Base-by-base conservation (phyloP, 2,888 invertebrate species). In the Hemaris fuciformis region DNA sequence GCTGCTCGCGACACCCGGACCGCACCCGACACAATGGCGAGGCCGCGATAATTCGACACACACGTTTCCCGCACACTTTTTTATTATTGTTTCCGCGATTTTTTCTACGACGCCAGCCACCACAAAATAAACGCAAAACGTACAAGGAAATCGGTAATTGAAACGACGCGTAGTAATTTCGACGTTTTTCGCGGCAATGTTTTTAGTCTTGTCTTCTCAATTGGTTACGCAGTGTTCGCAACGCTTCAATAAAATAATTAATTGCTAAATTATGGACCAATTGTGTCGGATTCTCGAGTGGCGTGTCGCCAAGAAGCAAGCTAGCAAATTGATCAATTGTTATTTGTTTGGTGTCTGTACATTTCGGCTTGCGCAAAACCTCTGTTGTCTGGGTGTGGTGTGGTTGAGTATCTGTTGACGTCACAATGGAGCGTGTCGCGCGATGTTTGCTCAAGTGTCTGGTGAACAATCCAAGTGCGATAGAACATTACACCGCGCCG, bases 401-500 rank as follows among this genome's bases (percentile, higher is more conserved):
- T 58, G 25, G 20, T 23, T 57, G 67, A 60, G 57, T 60, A 20
- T 64, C 27, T 58, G 34, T 46, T 56, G 64, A 31, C 56, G 69
- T 69, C 79, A 86, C 85, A 87, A 85, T 84, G 76, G 76, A 62
- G 64, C 81, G 81, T 83, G 85, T 80, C 77, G 80, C 76, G 74
- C 77, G 75, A 73, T 74, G 81, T 84, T 83, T 81, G 79, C 78
- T 71, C 84, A 84, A 85, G 85, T 85, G 84, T 77, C 75, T 68
- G 70, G 71, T 71, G 76, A 75, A 81, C 81, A 81, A 81, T 78
- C 70, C 70, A 59, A 61, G n/a, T n/a, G n/a, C n/a, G n/a, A n/a
- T 58, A 41, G 53, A 31, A 53, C 53, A 53, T 27, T 27, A 53
- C 27, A 31, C 53, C 53, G 53, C 43, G 43, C 43, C 18, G 20